A percentile compares a stretch with the other conserved stretches of the same genome.
Conservation (phyloP, 2,113 vertebrate genomes). For the Dasyornis broadbenti region DNA sequence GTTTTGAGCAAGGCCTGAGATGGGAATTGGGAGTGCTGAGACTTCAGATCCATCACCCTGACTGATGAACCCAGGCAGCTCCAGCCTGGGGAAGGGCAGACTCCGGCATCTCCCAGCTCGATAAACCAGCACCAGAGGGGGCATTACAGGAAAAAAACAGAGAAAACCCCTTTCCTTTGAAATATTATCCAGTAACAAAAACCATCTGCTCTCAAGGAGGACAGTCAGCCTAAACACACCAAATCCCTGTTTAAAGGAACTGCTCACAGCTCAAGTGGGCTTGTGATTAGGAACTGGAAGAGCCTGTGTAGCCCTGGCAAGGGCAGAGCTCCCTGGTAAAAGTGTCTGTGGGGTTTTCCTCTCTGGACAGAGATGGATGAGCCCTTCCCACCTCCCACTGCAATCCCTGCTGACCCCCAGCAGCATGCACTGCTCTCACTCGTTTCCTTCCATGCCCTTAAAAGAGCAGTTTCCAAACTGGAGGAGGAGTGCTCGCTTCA, state of each 20-base stretch:
- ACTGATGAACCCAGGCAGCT: not conserved
- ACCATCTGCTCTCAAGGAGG: slow-evolving; percentile 23
- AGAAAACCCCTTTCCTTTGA: not conserved
- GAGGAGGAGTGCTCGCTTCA: not conserved
- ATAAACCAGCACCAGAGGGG: not conserved
- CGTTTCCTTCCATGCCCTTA: slow-evolving; percentile 16
- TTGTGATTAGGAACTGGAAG: not conserved
- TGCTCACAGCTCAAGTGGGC: slow-evolving; percentile 11
- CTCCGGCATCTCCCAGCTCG: not conserved
- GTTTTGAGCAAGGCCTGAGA: not conserved
- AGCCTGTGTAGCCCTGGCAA: not conserved
- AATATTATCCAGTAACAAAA: slow-evolving; percentile 18
- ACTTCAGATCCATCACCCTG: not conserved
- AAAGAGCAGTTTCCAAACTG: slow-evolving; percentile 1
- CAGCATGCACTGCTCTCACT: not conserved
- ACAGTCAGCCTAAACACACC: slow-evolving; percentile 26
- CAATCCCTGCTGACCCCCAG: not conserved
- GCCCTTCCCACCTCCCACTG: not conserved
- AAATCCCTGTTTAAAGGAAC: slow-evolving; percentile 36
- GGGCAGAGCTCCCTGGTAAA: not conserved
- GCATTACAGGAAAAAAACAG: not conserved
- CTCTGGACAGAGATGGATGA: not conserved
- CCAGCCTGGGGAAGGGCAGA: not conserved
- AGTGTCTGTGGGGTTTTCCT: not conserved
- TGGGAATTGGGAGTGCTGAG: not conserved